These are phyloP conservation scores for Sisor rabdophorus DNA, from an alignment of 2,113 vertebrate species.

Conservation along the genomic window DNA sequence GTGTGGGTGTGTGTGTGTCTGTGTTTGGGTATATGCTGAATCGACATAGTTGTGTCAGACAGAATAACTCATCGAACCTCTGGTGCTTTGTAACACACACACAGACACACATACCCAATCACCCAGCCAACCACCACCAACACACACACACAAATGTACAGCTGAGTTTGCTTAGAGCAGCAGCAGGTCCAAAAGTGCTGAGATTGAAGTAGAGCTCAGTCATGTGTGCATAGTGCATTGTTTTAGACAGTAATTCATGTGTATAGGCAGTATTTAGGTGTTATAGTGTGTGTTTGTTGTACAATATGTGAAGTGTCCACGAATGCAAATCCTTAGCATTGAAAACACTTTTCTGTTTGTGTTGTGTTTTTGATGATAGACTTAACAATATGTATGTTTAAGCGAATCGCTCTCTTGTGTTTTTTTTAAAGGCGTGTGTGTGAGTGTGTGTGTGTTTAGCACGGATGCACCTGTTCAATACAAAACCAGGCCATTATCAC, in stretches of 20 bases:
- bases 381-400: not conserved
- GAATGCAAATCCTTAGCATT: not conserved
- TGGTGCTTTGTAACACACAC: not conserved
- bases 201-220: conserved; percentile 62
- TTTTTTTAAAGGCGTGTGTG: not conserved
- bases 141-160: conserved; percentile 8
- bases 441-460: conserved; percentile 9
- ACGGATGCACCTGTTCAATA: conserved; percentile 41
- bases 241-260: conserved; percentile 7
- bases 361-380: conserved; percentile 13
- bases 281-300: not conserved
- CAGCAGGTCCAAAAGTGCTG: conserved; percentile 61
- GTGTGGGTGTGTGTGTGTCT: too few species aligned
- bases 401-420: not conserved
- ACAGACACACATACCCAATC: conserved; percentile 13
- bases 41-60: conserved; percentile 61
- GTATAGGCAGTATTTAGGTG: not conserved
- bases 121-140: conserved; percentile 2
- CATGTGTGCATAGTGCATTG: conserved; percentile 61
- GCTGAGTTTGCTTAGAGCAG: conserved; percentile 63
- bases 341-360: conserved; percentile 10
- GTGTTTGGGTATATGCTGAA: conserved; percentile 62
- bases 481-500: conserved; percentile 23
- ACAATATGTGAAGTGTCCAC: not conserved
- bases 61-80: conserved; percentile 61